Evolutionary conservation across 2,113 vertebrate species (phyloP), one percentile per base, ranked within the genome.

Genomic region (Salvator merianae): DNA sequence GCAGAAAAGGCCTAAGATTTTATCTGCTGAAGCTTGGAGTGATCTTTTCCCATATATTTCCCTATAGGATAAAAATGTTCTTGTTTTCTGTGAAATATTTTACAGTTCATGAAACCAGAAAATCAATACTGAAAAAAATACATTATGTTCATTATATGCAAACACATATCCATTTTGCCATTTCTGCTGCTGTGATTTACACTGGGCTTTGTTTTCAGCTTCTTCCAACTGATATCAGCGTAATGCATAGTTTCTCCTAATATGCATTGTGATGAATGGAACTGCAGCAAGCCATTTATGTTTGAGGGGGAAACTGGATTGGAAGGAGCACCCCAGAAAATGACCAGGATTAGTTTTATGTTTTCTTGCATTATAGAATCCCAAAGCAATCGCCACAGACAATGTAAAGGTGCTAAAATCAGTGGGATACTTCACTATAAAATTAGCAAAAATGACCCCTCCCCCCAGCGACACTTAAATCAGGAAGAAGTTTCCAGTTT

Each of bases 101-200:
- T 79, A 40, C 1, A 79, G 3, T n/a, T 85, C 82, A 84, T 77
- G 87, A 86, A 78, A 78, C 65, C 18, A 72, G 86, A 89, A 86
- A 82, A 75, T 82, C 79, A 85, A 24, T 82, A 83, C 9, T 40
- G 85, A 81, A 89, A 88, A n/a, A n/a, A n/a, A 47, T 85, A 63
- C 13, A 79, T 26, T 38, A 76, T 87, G 16, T 14, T 12, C 8
- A 34, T 84, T 84, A 32, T 5, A 66, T 9, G 4, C 40, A 55
- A 4, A 4, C 69, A 8, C 13, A 26, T 65, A 55, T 34, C 71
- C 40, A 78, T 62, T 79, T 24, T 40, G 38, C 28, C 10, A 80
- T 20, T 84, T 32, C 26, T 86, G 85, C 62, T 34, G 74, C 84
- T 70, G 14, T 36, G 22, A 76, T 79, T 88, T 83, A 73, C 20